Conservation (phyloP, 2,113 vertebrate species). For the Vulpes vulpes region DNA sequence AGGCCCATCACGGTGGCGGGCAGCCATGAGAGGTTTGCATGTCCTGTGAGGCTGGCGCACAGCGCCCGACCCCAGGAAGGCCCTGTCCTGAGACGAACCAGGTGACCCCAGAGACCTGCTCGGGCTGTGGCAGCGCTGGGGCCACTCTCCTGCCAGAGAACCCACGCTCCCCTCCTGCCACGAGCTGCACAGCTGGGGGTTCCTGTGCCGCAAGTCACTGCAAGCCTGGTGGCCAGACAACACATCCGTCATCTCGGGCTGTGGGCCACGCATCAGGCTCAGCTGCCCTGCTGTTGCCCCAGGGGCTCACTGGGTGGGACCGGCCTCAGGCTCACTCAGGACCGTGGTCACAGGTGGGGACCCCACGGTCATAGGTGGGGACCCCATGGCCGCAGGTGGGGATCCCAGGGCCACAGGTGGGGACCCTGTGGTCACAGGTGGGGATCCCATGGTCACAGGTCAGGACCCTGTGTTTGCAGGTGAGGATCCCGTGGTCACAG, state of each 20-base stretch:
- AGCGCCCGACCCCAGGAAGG: fast-evolving
- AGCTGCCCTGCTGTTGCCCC: too few relatives aligned
- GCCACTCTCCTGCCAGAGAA: background rate
- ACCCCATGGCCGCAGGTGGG: too few relatives aligned
- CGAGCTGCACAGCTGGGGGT: fast-evolving
- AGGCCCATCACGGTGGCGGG: fast-evolving
- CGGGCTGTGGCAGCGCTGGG: background rate
- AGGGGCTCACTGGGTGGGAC: fast-evolving
- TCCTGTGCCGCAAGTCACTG: background rate
- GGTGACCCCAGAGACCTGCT: fast-evolving
- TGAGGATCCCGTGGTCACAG: too few relatives aligned
- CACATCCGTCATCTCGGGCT: background rate
- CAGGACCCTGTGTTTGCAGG: too few relatives aligned
- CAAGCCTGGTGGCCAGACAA: background rate
- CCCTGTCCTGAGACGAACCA: fast-evolving
- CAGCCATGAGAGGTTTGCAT: background rate
- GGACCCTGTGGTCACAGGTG: too few relatives aligned
- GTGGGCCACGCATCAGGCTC: too few relatives aligned
- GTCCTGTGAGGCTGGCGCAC: background rate
- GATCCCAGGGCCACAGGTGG: too few relatives aligned
- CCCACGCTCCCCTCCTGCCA: fast-evolving
- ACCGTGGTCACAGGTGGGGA: too few relatives aligned
- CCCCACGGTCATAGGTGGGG: too few relatives aligned
- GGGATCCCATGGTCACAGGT: too few relatives aligned
- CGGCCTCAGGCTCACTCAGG: fast-evolving